Conservation (phyloP, 2,888 invertebrate species). For the Chironomus riparius region DNA sequence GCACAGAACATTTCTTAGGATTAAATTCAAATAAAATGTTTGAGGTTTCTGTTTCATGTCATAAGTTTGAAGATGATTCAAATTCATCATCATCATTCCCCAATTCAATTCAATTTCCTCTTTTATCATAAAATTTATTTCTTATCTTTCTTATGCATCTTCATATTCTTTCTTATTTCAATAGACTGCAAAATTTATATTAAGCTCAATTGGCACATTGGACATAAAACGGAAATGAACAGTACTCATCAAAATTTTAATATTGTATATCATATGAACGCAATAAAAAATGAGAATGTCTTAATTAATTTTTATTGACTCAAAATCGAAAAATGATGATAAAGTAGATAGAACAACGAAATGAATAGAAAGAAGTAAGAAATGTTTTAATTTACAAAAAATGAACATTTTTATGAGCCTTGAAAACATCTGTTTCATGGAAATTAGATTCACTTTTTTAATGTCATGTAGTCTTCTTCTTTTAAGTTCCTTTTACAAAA, state of each 20-base stretch:
- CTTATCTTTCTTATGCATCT: too few relatives aligned
- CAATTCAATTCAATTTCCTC: too few relatives aligned
- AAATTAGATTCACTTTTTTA: not conserved
- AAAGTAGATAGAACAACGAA: not conserved
- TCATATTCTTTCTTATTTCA: too few relatives aligned
- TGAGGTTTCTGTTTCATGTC: too few relatives aligned
- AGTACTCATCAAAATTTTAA: not conserved
- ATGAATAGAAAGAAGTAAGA: not conserved
- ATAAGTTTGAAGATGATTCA: too few relatives aligned
- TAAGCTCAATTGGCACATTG: too few relatives aligned
- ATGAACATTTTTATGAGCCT: not conserved
- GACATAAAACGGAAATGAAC: not conserved
- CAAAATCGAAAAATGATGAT: not conserved
- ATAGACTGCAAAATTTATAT: too few relatives aligned
- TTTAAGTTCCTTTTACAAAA: not conserved
- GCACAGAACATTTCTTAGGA: not conserved
- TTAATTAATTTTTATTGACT: not conserved
- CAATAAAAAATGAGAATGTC: not conserved
- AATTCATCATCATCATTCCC: too few relatives aligned
- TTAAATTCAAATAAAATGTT: too few relatives aligned
- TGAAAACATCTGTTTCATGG: conserved; percentile 18
- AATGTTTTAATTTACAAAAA: not conserved
- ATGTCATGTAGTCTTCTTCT: not conserved
- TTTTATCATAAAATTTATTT: too few relatives aligned
- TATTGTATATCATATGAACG: not conserved